Evolutionary conservation across 1,140 invertebrate species (phyloP), one percentile per base, ranked within the genome.

Genomic region (Oryctes rhinoceros): DNA sequence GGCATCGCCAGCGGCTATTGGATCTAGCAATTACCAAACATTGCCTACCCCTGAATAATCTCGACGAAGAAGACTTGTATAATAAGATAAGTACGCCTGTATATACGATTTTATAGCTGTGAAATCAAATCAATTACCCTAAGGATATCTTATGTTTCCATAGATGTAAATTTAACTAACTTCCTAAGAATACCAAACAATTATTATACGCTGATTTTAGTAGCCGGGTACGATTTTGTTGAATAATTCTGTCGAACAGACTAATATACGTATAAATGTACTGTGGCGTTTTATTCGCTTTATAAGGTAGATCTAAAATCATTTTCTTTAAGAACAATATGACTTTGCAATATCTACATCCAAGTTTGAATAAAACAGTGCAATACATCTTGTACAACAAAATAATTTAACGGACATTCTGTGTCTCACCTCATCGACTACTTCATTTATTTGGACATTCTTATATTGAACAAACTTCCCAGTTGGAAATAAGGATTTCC

Each of bases 41-140:
- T 44, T 44, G 0, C 15, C 65, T n/a, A 78, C 62, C 35, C 30
- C 13, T 37, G 10, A 30, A 78, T 78, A 59, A 39, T 78, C 49
- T 39, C 15, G 30, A 37, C 18, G 30, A 39, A 78, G 59, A n/a
- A 35, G 13, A 75, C 24, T 30, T 30, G 24, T 76, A 79, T 81
- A 67, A 67, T 76, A 67, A 30, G 81, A 81, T 83, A 81, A 71
- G 80, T 83, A 83, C 65, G 53, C 53, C 13, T 59, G 53, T 59
- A 59, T 59, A 47, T 77, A 67, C 79, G 77, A 59, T 81, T 81
- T 79, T 81, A 81, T 81, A 81, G 81, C 81, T 83, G 82, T 83
- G 82, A 83, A 77, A 78, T 77, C 82, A 83, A 82, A 65, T 78
- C 35, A 78, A 59, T 62, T 59, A 76, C 53, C 76, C 37, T 80